Conservation (phyloP, 2,113 vertebrate genomes). For the Amphilophus citrinellus region DNA sequence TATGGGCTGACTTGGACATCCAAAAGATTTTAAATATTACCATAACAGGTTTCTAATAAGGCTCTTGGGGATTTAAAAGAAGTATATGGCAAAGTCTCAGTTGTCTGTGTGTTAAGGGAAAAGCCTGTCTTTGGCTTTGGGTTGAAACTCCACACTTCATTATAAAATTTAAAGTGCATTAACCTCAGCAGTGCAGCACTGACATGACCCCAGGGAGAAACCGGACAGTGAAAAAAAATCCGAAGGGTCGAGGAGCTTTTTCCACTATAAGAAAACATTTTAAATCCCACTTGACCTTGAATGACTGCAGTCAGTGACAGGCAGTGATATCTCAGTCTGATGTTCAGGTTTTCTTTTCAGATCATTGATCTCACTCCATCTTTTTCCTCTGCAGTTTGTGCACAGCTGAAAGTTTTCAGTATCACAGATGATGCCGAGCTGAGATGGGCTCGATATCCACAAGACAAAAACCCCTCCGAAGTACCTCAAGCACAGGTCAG, state of each 20-base stretch:
- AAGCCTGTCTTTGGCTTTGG: slow-evolving; percentile 27
- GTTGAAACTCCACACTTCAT: background rate
- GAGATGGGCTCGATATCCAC: slow-evolving; percentile 15
- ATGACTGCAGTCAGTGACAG: slow-evolving; percentile 33
- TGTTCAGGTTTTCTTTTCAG: background rate
- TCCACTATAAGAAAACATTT: background rate
- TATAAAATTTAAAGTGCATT: slow-evolving; percentile 38
- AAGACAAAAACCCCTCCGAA: slow-evolving; percentile 10
- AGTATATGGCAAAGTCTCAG: slow-evolving; percentile 28
- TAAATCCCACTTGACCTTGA: slow-evolving; percentile 51
- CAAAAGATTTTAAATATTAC: slow-evolving; percentile 71
- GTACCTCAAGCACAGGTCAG: slow-evolving; percentile 53
- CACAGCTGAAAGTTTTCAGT: slow-evolving; percentile 46
- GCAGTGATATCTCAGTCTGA: background rate
- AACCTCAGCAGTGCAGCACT: background rate
- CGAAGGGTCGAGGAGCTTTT: slow-evolving; percentile 15
- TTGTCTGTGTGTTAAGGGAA: slow-evolving; percentile 31
- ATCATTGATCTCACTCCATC: slow-evolving; percentile 30
- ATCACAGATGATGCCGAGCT: slow-evolving; percentile 38
- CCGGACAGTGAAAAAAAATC: background rate
- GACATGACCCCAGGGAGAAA: slow-evolving; percentile 5
- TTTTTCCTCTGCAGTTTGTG: slow-evolving; percentile 20
- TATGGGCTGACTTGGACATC: slow-evolving; percentile 50
- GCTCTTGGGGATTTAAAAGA: slow-evolving; percentile 68
- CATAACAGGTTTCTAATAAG: slow-evolving; percentile 75